Evolutionary conservation across 2,888 invertebrate genomes (phyloP).

Genomic region (Macrostomum cliftonense): DNA sequence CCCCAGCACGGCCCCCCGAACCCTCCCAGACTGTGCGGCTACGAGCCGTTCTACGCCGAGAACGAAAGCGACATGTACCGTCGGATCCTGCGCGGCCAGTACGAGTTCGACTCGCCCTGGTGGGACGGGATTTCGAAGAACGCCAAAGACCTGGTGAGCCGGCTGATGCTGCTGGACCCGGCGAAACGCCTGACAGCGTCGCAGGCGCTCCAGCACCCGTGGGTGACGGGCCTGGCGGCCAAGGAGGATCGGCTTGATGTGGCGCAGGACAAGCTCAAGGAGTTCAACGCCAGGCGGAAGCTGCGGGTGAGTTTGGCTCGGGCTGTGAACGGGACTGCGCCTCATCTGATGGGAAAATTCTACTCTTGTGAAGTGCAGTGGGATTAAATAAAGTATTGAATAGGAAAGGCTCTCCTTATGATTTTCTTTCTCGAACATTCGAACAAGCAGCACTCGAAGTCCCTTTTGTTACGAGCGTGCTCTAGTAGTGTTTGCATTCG

Average conservation of each 20-base stretch:
- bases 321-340: too few relatives aligned
- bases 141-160: constrained; percentile 29
- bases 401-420: too few relatives aligned
- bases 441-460: too few relatives aligned
- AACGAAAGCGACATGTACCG: constrained; percentile 27
- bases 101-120: constrained; percentile 25
- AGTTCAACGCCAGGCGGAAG: constrained; percentile 30
- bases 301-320: constrained; percentile 30
- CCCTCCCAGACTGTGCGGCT: constrained; percentile 22
- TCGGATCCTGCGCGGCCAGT: constrained; percentile 29
- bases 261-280: constrained; percentile 26
- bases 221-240: constrained; percentile 26
- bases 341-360: too few relatives aligned
- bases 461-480: too few relatives aligned
- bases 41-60: constrained; percentile 35
- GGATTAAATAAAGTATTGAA: too few relatives aligned
- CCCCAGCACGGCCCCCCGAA: too few relatives aligned
- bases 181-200: constrained; percentile 22
- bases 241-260: constrained; percentile 22
- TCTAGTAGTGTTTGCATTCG: too few relatives aligned
- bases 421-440: too few relatives aligned
- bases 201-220: constrained; percentile 25
- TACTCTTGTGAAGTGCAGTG: too few relatives aligned
- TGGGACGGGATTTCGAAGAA: constrained; percentile 34
- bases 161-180: constrained; percentile 21